A percentile compares a stretch with the other conserved stretches of the same genome.
phyloP scores from a whole-genome alignment of 2,113 vertebrate species.

The Nibea coibor region DNA sequence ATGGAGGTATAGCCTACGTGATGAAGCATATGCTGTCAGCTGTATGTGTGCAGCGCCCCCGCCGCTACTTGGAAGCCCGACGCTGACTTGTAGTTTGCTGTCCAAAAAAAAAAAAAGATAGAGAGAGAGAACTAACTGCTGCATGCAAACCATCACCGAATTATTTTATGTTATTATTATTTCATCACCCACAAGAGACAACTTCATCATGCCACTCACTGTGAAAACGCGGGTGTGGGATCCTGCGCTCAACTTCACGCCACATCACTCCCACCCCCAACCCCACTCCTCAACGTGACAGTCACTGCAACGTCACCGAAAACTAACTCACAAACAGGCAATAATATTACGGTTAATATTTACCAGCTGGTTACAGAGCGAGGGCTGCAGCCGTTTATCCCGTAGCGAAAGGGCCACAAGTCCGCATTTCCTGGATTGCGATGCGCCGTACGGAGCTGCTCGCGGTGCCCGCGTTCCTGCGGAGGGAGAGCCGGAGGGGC shows the following conservation, averaged over 20 bases:
- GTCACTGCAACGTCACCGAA: constrained; percentile 13
- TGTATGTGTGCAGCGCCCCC: constrained; percentile 49
- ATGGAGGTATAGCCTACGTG: constrained; percentile 1
- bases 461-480: constrained; percentile 47
- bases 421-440: constrained; percentile 82
- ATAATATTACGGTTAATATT: constrained; percentile 42
- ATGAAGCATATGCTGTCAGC: constrained; percentile 58
- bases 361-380: constrained; percentile 77
- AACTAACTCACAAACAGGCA: constrained; percentile 20
- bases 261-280: neutral
- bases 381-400: constrained; percentile 78
- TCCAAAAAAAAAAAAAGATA: neutral
- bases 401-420: constrained; percentile 68
- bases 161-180: too few species aligned
- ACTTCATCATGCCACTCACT: constrained; percentile 49
- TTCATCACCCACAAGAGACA: constrained; percentile 11
- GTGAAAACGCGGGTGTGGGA: constrained; percentile 22
- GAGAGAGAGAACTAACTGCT: neutral
- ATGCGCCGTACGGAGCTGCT: constrained; percentile 56
- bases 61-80: neutral
- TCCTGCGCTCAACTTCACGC: constrained; percentile 64
- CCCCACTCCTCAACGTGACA: neutral
- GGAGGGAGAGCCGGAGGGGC: constrained; percentile 50
- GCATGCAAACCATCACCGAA: constrained; percentile 2
- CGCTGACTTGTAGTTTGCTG: constrained; percentile 4